A percentile compares a stretch with the other conserved stretches of the same genome.
Conservation (phyloP, 2,797 vertebrate genomes). For the Monodelphis domestica region DNA sequence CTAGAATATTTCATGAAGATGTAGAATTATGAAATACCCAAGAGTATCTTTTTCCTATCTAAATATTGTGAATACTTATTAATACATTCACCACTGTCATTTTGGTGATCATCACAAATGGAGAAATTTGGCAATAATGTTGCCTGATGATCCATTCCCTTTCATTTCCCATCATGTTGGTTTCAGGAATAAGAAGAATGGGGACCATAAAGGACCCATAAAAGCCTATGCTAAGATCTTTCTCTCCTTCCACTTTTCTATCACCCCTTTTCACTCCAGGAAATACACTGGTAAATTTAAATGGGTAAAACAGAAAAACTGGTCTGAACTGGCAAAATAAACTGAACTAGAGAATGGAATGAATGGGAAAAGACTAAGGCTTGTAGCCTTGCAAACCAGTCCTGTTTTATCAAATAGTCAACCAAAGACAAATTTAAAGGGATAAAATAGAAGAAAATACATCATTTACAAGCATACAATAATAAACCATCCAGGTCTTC, state of each 20-base stretch:
- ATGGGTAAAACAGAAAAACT: neutral
- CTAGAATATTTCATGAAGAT: neutral
- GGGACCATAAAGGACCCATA: neutral
- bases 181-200: neutral
- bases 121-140: neutral
- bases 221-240: neutral
- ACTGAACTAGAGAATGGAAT: neutral
- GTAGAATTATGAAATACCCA: neutral
- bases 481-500: neutral
- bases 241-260: neutral
- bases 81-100: neutral
- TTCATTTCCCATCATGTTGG: neutral
- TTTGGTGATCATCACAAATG: neutral
- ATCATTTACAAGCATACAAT: neutral
- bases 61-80: neutral
- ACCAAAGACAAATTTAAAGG: neutral
- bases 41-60: neutral
- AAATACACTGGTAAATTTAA: neutral
- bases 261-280: constrained; percentile 13
- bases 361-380: neutral
- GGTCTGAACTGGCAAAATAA: neutral
- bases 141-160: neutral
- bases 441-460: neutral
- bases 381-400: neutral
- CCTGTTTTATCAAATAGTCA: neutral